Conservation (phyloP, 2,888 invertebrate genomes). For the Sussaba pulchella region DNA sequence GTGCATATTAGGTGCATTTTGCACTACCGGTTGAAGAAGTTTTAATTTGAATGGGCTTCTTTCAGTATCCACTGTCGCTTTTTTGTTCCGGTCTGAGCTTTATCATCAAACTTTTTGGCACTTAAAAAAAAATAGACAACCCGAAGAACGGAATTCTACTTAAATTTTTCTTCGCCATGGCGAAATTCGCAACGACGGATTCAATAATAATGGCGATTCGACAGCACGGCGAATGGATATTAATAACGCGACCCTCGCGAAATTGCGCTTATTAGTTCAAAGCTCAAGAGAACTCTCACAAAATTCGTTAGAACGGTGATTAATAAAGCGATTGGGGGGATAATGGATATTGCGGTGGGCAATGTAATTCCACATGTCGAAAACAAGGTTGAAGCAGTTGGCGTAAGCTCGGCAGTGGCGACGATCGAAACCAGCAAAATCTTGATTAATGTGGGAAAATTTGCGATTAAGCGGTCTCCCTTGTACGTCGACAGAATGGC, state of each 20-base stretch:
- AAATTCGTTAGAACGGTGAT: conserved; percentile 17
- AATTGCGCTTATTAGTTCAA: not conserved
- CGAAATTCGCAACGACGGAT: not conserved
- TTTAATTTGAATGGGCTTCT: not conserved
- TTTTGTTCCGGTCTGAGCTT: not conserved
- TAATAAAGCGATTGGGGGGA: conserved; percentile 23
- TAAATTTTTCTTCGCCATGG: too few species aligned
- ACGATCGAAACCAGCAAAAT: conserved; percentile 58
- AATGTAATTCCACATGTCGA: conserved; percentile 60
- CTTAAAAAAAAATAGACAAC: not conserved
- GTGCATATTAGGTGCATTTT: not conserved
- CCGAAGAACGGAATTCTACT: not conserved
- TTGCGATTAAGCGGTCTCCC: conserved; percentile 58
- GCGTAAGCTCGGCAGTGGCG: conserved; percentile 30
- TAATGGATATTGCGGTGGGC: conserved; percentile 52
- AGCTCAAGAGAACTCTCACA: conserved; percentile 2
- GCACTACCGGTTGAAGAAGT: not conserved
- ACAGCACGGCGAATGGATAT: not conserved
- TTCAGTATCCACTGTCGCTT: not conserved
- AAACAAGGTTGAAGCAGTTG: conserved; percentile 52
- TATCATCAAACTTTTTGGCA: not conserved
- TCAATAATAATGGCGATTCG: not conserved
- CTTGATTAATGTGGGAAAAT: conserved; percentile 65
- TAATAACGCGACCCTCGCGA: not conserved
- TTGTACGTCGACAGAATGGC: conserved; percentile 40